Conservation (phyloP, 1,140 invertebrate species). For the Antheraea mylitta region DNA sequence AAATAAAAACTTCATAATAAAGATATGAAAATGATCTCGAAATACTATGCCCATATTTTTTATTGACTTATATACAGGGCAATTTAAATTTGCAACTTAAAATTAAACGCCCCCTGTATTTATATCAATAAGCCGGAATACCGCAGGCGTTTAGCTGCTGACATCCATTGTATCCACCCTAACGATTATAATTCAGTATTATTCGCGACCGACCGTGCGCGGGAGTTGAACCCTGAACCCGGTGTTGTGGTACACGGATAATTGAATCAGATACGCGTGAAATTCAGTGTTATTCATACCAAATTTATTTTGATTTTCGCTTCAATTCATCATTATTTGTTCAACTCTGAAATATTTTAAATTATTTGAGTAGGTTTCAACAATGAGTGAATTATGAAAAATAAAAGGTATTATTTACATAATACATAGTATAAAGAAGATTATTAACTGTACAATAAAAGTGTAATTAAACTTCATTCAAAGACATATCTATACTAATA, state of each 20-base stretch:
- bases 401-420: too few species aligned
- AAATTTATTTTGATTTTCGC: conserved; percentile 42
- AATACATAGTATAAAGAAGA: too few species aligned
- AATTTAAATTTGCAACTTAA: neutral
- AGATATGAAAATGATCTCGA: too few species aligned
- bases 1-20: too few species aligned
- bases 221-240: conserved; percentile 25
- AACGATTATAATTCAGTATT: conserved; percentile 25
- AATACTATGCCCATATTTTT: neutral
- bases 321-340: conserved; percentile 42
- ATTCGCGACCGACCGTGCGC: conserved; percentile 18
- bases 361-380: neutral
- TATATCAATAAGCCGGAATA: conserved; percentile 48
- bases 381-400: neutral
- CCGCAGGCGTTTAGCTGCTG: conserved; percentile 72
- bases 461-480: too few species aligned
- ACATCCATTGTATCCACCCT: conserved; percentile 57
- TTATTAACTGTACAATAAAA: too few species aligned
- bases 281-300: conserved; percentile 41
- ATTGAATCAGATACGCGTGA: conserved; percentile 69
- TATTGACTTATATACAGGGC: neutral
- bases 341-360: neutral
- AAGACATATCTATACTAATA: too few species aligned
- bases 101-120: conserved; percentile 27
- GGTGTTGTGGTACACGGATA: conserved; percentile 54